Evolutionary conservation across 2,113 vertebrate genomes (phyloP).

Genomic region (Melanocharis versteri): DNA sequence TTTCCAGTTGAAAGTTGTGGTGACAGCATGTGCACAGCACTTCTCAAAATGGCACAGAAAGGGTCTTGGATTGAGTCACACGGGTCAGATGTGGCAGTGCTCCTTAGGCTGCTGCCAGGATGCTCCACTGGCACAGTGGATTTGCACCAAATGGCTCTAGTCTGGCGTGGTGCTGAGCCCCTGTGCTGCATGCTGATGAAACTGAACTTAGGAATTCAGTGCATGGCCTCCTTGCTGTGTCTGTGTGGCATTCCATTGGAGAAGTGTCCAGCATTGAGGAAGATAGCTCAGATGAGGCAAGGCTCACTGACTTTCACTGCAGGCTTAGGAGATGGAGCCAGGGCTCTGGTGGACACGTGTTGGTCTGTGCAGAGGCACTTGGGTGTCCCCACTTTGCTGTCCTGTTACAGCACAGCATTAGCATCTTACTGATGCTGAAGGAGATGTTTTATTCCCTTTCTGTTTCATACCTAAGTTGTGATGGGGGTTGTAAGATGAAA

Average conservation of each 20-base stretch:
- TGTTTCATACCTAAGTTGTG: not conserved
- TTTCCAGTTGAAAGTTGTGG: conserved; percentile 11
- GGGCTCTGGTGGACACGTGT: not conserved
- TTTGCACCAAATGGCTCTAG: rapidly evolving
- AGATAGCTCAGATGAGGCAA: not conserved
- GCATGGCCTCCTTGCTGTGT: too few relatives aligned
- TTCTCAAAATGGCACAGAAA: not conserved
- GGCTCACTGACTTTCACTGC: rapidly evolving
- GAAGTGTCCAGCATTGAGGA: not conserved
- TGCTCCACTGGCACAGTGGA: rapidly evolving
- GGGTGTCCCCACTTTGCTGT: not conserved
- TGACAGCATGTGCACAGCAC: not conserved
- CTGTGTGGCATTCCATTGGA: rapidly evolving
- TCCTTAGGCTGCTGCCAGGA: not conserved
- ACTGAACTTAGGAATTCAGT: not conserved
- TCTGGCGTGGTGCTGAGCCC: not conserved
- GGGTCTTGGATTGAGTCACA: not conserved
- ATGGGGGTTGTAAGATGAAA: not conserved
- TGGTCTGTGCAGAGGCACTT: not conserved
- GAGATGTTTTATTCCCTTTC: not conserved
- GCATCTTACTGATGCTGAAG: rapidly evolving
- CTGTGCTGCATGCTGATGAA: too few relatives aligned
- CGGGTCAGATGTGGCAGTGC: not conserved
- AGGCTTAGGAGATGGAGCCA: not conserved
- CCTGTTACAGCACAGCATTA: not conserved